These are phyloP conservation scores for Drosophila subobscura DNA, from an alignment of 1,140 invertebrate species.

Conservation along the genomic window DNA sequence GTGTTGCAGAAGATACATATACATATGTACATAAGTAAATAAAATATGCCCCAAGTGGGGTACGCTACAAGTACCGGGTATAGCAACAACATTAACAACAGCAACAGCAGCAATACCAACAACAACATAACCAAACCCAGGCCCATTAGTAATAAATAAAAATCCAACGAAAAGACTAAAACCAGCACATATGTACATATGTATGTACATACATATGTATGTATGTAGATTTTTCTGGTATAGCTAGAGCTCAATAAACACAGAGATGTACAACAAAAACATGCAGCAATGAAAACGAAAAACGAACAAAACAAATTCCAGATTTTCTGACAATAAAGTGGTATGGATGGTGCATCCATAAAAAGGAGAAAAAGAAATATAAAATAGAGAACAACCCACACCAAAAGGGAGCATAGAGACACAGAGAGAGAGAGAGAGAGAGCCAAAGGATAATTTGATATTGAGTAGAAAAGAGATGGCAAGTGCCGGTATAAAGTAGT, in stretches of 20 bases:
- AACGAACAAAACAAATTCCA: slow-evolving; percentile 16
- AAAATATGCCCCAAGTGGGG: no score
- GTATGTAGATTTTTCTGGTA: slow-evolving; percentile 17
- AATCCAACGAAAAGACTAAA: slow-evolving; percentile 24
- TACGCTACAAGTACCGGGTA: no score
- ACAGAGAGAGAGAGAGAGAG: slow-evolving; percentile 20
- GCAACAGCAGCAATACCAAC: background rate
- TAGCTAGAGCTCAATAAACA: slow-evolving; percentile 47
- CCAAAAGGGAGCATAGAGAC: background rate
- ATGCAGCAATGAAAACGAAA: slow-evolving; percentile 43
- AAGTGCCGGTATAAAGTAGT: no score
- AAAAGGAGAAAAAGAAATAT: slow-evolving; percentile 24
- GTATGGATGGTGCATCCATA: slow-evolving; percentile 28
- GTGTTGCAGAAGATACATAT: no score
- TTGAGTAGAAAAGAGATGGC: slow-evolving; percentile 4
- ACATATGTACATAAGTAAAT: no score
- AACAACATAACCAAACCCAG: slow-evolving; percentile 29
- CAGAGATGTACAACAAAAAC: slow-evolving; percentile 8
- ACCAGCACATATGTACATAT: slow-evolving; percentile 5
- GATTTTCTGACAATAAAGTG: slow-evolving; percentile 64
- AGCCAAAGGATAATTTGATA: slow-evolving; percentile 56
- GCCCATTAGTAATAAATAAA: slow-evolving; percentile 67
- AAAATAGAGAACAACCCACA: slow-evolving; percentile 5
- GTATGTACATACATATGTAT: slow-evolving; percentile 6
- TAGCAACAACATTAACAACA: no score